Conservation (phyloP, 2,888 invertebrate species). For the Prosapia bicincta region DNA sequence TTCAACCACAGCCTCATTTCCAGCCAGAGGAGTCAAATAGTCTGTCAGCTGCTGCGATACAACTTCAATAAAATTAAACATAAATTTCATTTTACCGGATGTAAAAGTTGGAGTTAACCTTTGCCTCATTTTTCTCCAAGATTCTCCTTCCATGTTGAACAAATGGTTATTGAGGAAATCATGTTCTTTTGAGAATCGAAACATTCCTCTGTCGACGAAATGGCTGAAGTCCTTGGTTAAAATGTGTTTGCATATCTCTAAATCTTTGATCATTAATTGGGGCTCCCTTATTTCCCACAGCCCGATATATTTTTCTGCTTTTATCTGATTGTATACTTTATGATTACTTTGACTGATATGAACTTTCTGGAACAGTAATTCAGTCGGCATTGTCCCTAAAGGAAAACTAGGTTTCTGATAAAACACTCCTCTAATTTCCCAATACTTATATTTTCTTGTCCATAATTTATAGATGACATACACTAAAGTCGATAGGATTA, state of each 20-base stretch:
- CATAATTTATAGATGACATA: too few species aligned
- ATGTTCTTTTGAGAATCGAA: slow-evolving; percentile 42
- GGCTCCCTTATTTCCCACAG: slow-evolving; percentile 52
- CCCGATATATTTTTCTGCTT: too few species aligned
- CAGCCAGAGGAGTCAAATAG: slow-evolving; percentile 38
- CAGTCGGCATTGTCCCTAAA: too few species aligned
- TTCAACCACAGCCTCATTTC: slow-evolving; percentile 42
- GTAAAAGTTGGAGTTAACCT: slow-evolving; percentile 55
- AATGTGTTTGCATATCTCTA: slow-evolving; percentile 49
- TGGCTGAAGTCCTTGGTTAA: slow-evolving; percentile 50
- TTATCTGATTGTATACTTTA: too few species aligned
- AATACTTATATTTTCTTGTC: too few species aligned
- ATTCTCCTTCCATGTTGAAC: slow-evolving; percentile 49
- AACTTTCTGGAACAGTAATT: too few species aligned
- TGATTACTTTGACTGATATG: too few species aligned
- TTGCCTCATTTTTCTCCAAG: slow-evolving; percentile 52
- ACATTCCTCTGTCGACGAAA: slow-evolving; percentile 50
- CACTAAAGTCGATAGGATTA: too few species aligned
- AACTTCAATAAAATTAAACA: slow-evolving; percentile 50
- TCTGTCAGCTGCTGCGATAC: slow-evolving; percentile 45
- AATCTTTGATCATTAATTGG: slow-evolving; percentile 48
- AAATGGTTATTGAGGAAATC: slow-evolving; percentile 47
- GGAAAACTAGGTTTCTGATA: too few species aligned
- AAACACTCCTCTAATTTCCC: too few species aligned
- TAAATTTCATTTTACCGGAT: slow-evolving; percentile 53